A percentile compares a stretch with the other conserved stretches of the same genome.
These are phyloP conservation scores for Pelagia noctiluca DNA, from an alignment of 30 jellyfish, hydroid and myxozoan species.

Conservation along the genomic window DNA sequence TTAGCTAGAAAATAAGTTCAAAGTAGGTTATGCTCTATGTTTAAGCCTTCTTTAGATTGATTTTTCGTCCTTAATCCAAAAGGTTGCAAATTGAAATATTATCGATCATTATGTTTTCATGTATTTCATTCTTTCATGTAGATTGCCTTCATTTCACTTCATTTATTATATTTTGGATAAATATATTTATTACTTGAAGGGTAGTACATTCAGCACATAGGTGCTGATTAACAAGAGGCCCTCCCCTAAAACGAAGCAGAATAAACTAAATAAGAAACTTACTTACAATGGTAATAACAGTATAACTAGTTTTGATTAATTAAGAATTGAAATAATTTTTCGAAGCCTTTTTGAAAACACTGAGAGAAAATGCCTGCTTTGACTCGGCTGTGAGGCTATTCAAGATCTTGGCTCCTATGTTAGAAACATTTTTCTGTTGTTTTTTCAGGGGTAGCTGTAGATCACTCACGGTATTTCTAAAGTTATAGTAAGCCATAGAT, in stretches of 20 bases:
- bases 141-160: not conserved
- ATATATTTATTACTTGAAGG: not conserved
- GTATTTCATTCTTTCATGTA: too few species aligned
- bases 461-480: not conserved
- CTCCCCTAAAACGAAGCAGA: not conserved
- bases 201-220: not conserved
- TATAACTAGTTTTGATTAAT: not conserved
- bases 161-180: too few species aligned
- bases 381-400: conserved; percentile 6
- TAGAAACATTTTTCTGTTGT: not conserved
- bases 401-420: conserved; percentile 1
- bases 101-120: too few species aligned
- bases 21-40: too few species aligned
- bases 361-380: conserved; percentile 2
- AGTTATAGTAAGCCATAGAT: not conserved
- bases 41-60: too few species aligned
- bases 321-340: not conserved
- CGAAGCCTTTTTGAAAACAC: not conserved
- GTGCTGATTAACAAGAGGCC: conserved; percentile 1
- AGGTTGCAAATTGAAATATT: too few species aligned
- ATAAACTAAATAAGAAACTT: not conserved
- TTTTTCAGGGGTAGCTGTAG: conserved; percentile 4
- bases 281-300: not conserved
- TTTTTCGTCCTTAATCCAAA: too few species aligned
- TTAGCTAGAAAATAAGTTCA: not conserved